Evolutionary conservation across 2,797 vertebrate genomes (phyloP).

Genomic region (Lates japonicus): DNA sequence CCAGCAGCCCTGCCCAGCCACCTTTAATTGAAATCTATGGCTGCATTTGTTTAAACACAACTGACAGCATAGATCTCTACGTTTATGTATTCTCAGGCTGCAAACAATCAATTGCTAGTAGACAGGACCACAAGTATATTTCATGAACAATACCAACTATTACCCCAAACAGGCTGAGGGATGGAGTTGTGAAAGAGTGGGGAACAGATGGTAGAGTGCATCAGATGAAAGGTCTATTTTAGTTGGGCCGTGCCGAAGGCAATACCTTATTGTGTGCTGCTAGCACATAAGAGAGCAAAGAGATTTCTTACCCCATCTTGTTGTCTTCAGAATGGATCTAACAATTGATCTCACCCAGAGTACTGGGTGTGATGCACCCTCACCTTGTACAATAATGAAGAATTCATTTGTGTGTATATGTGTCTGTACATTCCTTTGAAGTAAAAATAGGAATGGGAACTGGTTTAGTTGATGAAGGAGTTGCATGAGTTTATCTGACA

Average conservation of each 20-base stretch:
- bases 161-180: constrained; percentile 41
- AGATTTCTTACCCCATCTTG: constrained; percentile 13
- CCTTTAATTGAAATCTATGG: constrained; percentile 89
- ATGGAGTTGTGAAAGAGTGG: constrained; percentile 18
- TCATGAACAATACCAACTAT: constrained; percentile 75
- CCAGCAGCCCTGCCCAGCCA: constrained; percentile 80
- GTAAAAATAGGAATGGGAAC: neutral
- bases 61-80: constrained; percentile 79
- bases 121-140: constrained; percentile 75
- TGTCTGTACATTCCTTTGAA: constrained; percentile 9
- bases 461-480: neutral
- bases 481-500: neutral
- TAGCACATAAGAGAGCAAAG: constrained; percentile 5
- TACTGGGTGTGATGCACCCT: neutral
- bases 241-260: neutral
- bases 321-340: constrained; percentile 20
- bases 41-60: constrained; percentile 82
- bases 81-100: constrained; percentile 82
- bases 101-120: constrained; percentile 78
- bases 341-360: constrained; percentile 7
- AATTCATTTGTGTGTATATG: neutral
- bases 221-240: constrained; percentile 29
- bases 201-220: constrained; percentile 35
- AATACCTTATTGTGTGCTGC: neutral
- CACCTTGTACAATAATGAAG: constrained; percentile 6